A percentile compares a stretch with the other conserved stretches of the same genome.
phyloP scores from a whole-genome alignment of 2,113 vertebrate genomes.

The Isurus oxyrinchus region DNA sequence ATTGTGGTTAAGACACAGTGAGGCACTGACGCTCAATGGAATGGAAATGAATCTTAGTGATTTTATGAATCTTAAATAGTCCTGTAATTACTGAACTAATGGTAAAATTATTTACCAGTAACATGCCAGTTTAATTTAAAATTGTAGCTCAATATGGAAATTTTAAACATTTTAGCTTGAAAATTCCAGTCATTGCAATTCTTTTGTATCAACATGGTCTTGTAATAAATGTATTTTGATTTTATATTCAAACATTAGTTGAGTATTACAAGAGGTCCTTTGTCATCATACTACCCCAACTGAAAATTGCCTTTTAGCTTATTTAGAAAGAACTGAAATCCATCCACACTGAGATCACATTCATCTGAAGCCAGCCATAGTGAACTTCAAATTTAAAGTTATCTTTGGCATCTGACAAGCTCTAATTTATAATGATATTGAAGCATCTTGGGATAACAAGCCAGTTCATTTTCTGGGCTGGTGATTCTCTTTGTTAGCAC shows the following conservation, averaged over 20 bases:
- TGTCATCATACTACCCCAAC: not conserved
- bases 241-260: not conserved
- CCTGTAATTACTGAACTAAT: not conserved
- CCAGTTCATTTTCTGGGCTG: slow-evolving; percentile 32
- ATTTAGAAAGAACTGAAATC: slow-evolving; percentile 17
- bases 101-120: not conserved
- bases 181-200: not conserved
- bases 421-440: slow-evolving; percentile 35
- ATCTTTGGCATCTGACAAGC: slow-evolving; percentile 34
- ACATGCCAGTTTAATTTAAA: not conserved
- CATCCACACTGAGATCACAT: slow-evolving; percentile 2
- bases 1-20: not conserved
- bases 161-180: not conserved
- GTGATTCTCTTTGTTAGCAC: slow-evolving; percentile 34
- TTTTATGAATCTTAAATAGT: not conserved
- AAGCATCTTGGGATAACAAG: slow-evolving; percentile 30
- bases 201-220: not conserved
- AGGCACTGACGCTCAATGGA: not conserved
- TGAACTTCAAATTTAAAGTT: slow-evolving; percentile 32
- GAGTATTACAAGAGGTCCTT: not conserved
- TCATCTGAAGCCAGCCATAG: slow-evolving; percentile 20
- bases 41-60: not conserved
- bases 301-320: not conserved
- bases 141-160: not conserved
- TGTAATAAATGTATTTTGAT: not conserved